These are phyloP conservation scores for Pangasius djambal DNA, from an alignment of 2,797 vertebrate genomes.

Conservation along the genomic window DNA sequence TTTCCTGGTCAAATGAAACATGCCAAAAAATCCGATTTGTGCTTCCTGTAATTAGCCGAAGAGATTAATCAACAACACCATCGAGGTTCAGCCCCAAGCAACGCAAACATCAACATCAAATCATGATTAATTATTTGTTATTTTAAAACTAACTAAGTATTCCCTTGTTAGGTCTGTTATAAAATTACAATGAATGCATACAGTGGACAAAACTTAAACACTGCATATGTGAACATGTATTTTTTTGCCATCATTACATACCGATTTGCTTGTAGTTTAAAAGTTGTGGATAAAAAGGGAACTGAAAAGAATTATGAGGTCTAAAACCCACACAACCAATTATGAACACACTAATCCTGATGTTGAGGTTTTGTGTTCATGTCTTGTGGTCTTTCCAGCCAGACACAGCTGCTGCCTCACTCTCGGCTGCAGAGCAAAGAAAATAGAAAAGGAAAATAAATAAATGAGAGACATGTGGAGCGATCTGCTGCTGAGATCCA, in stretches of 20 bases:
- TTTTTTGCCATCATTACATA: not conserved
- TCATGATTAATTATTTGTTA: not conserved
- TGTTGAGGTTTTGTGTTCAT: conserved; percentile 48
- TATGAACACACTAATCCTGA: conserved; percentile 17
- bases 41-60: conserved; percentile 2
- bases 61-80: not conserved
- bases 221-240: not conserved
- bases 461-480: conserved; percentile 29
- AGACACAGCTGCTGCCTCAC: conserved; percentile 46
- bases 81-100: not conserved
- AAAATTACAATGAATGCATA: not conserved
- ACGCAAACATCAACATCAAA: not conserved
- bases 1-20: not conserved
- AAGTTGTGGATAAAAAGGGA: not conserved
- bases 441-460: conserved; percentile 50
- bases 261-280: not conserved
- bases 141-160: conserved; percentile 9
- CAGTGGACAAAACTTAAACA: not conserved
- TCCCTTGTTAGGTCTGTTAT: not conserved
- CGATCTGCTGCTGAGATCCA: conserved; percentile 59
- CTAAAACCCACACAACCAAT: conserved; percentile 13
- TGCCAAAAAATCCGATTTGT: not conserved
- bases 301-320: not conserved
- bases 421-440: conserved; percentile 39
- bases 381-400: conserved; percentile 36